A percentile compares a stretch with the other conserved stretches of the same genome.
Evolutionary conservation across 1,140 invertebrate genomes (phyloP).

Genomic region (Propsilocerus akamusi): DNA sequence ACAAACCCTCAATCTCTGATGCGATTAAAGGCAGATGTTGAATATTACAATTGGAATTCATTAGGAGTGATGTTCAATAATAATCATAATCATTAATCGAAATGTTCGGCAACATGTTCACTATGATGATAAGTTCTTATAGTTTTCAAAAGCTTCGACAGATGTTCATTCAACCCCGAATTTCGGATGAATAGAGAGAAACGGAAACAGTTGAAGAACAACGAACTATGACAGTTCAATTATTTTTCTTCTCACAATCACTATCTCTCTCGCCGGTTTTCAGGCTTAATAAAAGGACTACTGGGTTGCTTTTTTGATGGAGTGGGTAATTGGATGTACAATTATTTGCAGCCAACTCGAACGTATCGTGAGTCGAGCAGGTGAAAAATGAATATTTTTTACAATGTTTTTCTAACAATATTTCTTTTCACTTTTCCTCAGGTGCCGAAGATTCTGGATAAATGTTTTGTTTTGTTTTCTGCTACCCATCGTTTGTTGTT

Average conservation of each 20-base stretch:
- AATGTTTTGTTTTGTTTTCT: slow-evolving; percentile 8
- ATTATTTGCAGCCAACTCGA: background rate
- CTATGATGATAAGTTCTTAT: too few species aligned
- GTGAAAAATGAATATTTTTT: background rate
- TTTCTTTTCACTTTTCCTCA: background rate
- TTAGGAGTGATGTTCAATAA: too few species aligned
- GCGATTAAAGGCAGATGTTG: too few species aligned
- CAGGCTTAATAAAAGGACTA: slow-evolving; percentile 8
- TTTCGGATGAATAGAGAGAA: too few species aligned
- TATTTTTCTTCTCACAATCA: background rate
- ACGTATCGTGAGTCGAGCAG: background rate
- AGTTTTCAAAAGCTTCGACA: too few species aligned
- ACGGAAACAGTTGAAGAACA: too few species aligned
- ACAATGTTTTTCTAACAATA: background rate
- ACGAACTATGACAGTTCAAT: too few species aligned
- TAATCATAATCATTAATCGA: too few species aligned
- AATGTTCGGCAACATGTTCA: too few species aligned
- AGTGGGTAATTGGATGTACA: background rate
- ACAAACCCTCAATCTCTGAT: too few species aligned
- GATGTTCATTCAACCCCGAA: too few species aligned
- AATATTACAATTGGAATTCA: too few species aligned
- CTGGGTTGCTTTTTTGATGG: slow-evolving; percentile 1
- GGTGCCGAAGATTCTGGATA: slow-evolving; percentile 7
- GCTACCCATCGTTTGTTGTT: slow-evolving; percentile 7
- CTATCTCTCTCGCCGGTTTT: background rate